Conservation (phyloP, 92 coral and sea anemone genomes). For the Phymanthus crucifer region DNA sequence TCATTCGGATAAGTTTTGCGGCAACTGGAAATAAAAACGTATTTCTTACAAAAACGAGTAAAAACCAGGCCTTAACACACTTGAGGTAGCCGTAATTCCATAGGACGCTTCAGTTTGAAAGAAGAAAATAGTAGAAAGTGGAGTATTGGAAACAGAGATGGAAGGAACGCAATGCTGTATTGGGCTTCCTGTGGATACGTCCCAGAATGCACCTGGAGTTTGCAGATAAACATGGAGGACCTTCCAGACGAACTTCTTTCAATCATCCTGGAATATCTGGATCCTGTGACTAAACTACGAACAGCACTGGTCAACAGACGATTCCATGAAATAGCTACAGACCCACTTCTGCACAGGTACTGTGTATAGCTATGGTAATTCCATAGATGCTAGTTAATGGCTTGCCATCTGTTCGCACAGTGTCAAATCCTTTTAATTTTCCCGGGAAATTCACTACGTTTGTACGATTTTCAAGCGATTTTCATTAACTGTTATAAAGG, state of each 20-base stretch:
- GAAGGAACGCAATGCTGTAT: no score
- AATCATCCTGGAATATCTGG: constrained; percentile 31
- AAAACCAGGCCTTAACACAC: no score
- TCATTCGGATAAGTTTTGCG: no score
- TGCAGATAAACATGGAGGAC: constrained; percentile 39
- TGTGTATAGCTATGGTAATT: neutral
- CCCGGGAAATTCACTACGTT: neutral
- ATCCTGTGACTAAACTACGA: constrained; percentile 38
- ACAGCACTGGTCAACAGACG: constrained; percentile 28
- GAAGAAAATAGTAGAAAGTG: no score
- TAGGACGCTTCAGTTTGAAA: no score
- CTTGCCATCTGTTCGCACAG: neutral
- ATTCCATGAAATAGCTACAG: constrained; percentile 37
- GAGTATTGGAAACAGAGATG: no score
- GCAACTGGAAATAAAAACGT: no score
- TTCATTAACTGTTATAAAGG: no score
- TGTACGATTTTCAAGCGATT: no score
- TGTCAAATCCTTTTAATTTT: neutral
- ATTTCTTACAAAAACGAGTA: no score
- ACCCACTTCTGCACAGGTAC: constrained; percentile 38
- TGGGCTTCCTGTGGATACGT: constrained; percentile 25
- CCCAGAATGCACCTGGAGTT: constrained; percentile 15
- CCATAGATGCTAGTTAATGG: neutral
- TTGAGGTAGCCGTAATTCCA: no score
- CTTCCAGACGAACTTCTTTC: constrained; percentile 44